Evolutionary conservation across 2,888 invertebrate species (phyloP).

Genomic region (Standfussiana lucernea): DNA sequence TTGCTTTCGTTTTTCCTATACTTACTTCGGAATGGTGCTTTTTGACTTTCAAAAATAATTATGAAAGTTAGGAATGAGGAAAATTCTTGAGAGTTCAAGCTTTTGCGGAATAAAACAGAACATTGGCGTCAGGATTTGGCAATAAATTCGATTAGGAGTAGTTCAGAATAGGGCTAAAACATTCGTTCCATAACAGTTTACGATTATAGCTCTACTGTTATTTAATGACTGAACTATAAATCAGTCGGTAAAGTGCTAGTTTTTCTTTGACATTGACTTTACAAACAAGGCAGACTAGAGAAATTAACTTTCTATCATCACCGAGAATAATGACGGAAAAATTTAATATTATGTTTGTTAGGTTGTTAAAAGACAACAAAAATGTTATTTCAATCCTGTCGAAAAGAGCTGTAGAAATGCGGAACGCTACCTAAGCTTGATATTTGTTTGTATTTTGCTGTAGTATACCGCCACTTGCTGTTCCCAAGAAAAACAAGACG

Average conservation of each 20-base stretch:
- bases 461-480: background rate
- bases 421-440: background rate
- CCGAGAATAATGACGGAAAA: background rate
- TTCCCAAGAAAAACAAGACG: background rate
- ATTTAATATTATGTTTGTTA: background rate
- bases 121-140: background rate
- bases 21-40: background rate
- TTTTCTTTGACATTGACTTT: background rate
- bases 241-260: background rate
- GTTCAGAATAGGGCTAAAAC: slow-evolving; percentile 5
- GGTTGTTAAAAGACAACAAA: no score
- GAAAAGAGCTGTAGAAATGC: background rate
- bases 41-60: slow-evolving; percentile 11
- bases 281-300: background rate
- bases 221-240: background rate
- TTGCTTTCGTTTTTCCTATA: background rate
- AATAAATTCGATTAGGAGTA: background rate
- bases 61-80: background rate
- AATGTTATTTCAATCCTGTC: no score
- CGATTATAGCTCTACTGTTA: background rate
- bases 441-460: background rate
- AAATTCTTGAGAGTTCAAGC: background rate
- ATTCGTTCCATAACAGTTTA: background rate
- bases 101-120: background rate
- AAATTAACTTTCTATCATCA: background rate